These are phyloP conservation scores for Noctua pronuba DNA, from an alignment of 2,888 invertebrate genomes.

Conservation along the genomic window DNA sequence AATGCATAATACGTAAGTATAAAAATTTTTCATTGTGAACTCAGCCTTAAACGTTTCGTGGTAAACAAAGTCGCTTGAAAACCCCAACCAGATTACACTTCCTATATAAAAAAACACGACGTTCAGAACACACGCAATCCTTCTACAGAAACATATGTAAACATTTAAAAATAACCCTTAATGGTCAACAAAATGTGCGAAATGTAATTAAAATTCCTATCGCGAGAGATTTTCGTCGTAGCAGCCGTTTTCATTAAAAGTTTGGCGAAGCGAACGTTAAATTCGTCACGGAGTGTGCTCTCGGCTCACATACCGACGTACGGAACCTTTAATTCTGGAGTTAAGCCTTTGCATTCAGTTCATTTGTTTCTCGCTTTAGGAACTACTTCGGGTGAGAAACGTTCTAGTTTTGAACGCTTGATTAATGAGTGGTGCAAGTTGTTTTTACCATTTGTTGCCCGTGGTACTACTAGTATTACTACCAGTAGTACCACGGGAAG, in stretches of 20 bases:
- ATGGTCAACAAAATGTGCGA: constrained; percentile 55
- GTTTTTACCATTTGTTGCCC: neutral
- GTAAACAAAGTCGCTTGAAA: neutral
- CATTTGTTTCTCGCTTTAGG: constrained; percentile 27
- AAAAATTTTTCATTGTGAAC: too few species aligned
- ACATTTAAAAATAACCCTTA: constrained; percentile 46
- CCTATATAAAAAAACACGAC: constrained; percentile 5
- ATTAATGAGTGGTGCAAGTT: neutral
- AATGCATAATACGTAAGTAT: too few species aligned
- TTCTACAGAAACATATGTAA: constrained; percentile 23
- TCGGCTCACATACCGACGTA: constrained; percentile 41
- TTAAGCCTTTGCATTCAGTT: constrained; percentile 40
- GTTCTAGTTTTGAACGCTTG: constrained; percentile 1
- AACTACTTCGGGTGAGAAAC: neutral
- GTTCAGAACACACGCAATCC: constrained; percentile 17
- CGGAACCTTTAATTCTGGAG: constrained; percentile 29
- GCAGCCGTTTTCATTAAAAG: constrained; percentile 67
- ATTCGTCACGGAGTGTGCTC: constrained; percentile 48
- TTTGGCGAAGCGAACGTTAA: constrained; percentile 58
- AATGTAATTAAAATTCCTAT: constrained; percentile 67
- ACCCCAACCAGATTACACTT: neutral
- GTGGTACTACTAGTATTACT: too few species aligned
- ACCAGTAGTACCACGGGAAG: too few species aligned
- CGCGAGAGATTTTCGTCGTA: constrained; percentile 55
- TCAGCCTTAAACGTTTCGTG: neutral